phyloP scores from a whole-genome alignment of 2,797 vertebrate species.

The Mastacembelus armatus region DNA sequence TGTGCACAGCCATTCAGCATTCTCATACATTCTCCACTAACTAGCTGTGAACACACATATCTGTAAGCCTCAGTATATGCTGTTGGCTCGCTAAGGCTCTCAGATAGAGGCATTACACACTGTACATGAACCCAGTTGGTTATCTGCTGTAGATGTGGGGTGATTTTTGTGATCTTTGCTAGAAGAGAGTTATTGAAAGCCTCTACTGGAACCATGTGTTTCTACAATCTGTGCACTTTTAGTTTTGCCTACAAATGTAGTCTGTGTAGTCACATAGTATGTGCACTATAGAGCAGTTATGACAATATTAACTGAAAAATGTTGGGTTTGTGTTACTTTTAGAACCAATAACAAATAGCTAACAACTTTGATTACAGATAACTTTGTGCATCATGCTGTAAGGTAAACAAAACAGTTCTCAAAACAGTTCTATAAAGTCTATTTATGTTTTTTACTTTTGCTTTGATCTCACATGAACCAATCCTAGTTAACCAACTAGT shows the following conservation, averaged over 20 bases:
- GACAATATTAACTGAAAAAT: no score
- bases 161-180: conserved; percentile 50
- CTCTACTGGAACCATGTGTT: conserved; percentile 74
- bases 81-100: neutral
- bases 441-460: no score
- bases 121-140: conserved; percentile 22
- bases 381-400: no score
- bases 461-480: no score
- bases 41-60: conserved; percentile 34
- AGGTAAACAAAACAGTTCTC: no score
- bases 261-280: no score
- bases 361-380: no score
- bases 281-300: conserved; percentile 3
- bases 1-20: conserved; percentile 30
- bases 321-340: no score
- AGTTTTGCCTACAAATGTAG: conserved; percentile 35
- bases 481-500: no score
- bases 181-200: conserved; percentile 28
- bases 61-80: no score
- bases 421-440: no score
- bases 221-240: conserved; percentile 12
- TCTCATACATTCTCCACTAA: conserved; percentile 37
- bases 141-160: conserved; percentile 29
- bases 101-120: neutral
- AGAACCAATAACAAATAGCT: no score